Base-by-base conservation (phyloP, 2,888 invertebrate genomes). In the Caenorhabditis doughertyi region DNA sequence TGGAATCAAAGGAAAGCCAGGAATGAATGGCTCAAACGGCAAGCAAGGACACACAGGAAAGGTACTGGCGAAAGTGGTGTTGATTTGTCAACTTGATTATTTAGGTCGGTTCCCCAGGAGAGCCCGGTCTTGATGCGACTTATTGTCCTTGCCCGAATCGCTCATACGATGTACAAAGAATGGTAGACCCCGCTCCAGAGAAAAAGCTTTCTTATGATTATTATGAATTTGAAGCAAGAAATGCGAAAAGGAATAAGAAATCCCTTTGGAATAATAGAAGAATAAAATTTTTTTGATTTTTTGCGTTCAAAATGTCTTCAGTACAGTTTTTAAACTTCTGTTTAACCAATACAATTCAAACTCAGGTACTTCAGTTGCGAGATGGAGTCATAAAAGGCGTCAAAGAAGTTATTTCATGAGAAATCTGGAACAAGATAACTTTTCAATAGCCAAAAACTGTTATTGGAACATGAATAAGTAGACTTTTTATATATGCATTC, bases 141-240 rank as follows among this genome's bases (percentile, higher is more conserved):
- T 80, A 80, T 18, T 80, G 80, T 56, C 68, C 80, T 0, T 80
- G 80, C 44, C 80, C 80, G 4, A 49, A 16, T 16, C 49, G 76
- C 11, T 76, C 76, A 3, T 58, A 51, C 21, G 65, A 76, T 11
- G 25, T 58, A 29, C 65, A 79, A 27, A 53, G 65, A 68, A 79
- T 73, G 72, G 74, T 76, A 0, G 56, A 25, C 9, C 65, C 74
- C 3, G 65, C 74, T 18, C 29, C 55, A 9, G 65, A 44, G 11
- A 67, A 68, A 42, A 77, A 77, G 44, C 13, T 27, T 25, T 29
- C 60, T 11, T 77, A 77, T 23, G 77, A 77, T 44, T 70, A 77
- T 44, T 77, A 67, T 23, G 77, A 62, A n/a, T 70, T 62, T n/a
- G 70, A 77, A 25, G 55, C 55, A 9, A 18, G 53, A 5, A 77